Conservation (phyloP, 2,797 vertebrate genomes). For the Leuciscus waleckii region DNA sequence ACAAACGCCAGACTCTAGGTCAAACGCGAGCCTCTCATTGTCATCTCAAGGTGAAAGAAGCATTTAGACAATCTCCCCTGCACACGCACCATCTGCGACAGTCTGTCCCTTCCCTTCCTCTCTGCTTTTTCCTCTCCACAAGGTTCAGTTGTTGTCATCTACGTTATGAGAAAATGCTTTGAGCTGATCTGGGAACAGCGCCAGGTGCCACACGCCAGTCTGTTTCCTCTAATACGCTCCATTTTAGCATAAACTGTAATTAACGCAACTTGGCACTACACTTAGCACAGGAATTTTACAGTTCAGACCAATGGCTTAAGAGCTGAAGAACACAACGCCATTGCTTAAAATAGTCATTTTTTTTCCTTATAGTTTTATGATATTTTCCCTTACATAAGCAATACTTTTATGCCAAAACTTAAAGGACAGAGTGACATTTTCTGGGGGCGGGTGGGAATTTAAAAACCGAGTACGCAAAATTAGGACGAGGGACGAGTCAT, state of each 20-base stretch:
- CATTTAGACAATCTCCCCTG: slow-evolving; percentile 54
- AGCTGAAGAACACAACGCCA: neutral
- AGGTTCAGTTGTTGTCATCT: slow-evolving; percentile 68
- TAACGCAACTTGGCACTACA: slow-evolving; percentile 75
- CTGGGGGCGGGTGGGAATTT: neutral
- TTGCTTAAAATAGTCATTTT: neutral
- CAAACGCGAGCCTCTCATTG: slow-evolving; percentile 54
- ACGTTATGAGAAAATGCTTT: slow-evolving; percentile 65
- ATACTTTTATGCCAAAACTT: neutral
- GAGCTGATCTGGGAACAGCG: slow-evolving; percentile 67
- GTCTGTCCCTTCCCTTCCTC: slow-evolving; percentile 55
- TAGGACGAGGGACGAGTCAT: slow-evolving; percentile 1
- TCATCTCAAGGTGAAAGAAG: slow-evolving; percentile 63
- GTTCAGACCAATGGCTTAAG: slow-evolving; percentile 41
- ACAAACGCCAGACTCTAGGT: slow-evolving; percentile 50
- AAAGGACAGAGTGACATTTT: slow-evolving; percentile 13
- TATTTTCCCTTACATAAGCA: neutral
- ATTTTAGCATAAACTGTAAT: slow-evolving; percentile 81
- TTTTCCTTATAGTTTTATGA: neutral
- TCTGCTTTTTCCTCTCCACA: slow-evolving; percentile 46
- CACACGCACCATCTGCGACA: slow-evolving; percentile 60
- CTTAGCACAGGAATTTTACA: slow-evolving; percentile 59
- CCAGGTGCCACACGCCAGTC: slow-evolving; percentile 73
- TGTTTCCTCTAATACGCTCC: slow-evolving; percentile 71
- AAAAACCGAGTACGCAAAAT: neutral